These are phyloP conservation scores for Bombus polaris DNA, from an alignment of 1,140 invertebrate genomes.

Conservation along the genomic window DNA sequence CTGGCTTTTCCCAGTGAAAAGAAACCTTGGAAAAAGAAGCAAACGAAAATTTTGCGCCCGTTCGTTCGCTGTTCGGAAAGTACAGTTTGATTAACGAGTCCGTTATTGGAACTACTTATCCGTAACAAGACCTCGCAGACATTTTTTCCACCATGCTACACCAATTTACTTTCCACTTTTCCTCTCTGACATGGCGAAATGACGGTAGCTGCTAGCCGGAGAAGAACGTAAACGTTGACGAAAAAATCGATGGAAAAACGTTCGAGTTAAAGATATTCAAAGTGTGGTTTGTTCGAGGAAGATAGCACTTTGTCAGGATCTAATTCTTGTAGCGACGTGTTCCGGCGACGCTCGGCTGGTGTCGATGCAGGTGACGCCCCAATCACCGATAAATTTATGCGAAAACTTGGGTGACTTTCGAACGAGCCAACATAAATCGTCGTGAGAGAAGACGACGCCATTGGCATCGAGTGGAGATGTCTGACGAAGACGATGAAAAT, in stretches of 20 bases:
- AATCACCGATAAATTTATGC: conserved; percentile 70
- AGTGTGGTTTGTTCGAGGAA: background rate
- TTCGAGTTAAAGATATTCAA: background rate
- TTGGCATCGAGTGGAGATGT: background rate
- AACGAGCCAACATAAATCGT: conserved; percentile 58
- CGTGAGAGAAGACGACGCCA: background rate
- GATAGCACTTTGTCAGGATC: background rate
- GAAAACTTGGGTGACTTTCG: conserved; percentile 62
- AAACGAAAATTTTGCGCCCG: conserved; percentile 53
- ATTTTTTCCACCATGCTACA: conserved; percentile 36
- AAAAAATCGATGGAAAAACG: background rate
- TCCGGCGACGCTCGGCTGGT: background rate
- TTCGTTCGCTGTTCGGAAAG: conserved; percentile 56
- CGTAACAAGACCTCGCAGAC: conserved; percentile 54
- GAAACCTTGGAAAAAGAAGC: conserved; percentile 6
- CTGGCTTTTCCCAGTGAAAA: conserved; percentile 22
- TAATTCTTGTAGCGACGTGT: conserved; percentile 4
- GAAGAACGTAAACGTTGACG: background rate
- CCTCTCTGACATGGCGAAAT: background rate
- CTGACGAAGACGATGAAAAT: conserved; percentile 14
- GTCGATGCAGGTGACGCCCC: conserved; percentile 28
- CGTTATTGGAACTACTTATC: conserved; percentile 70
- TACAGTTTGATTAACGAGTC: conserved; percentile 70
- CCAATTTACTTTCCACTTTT: background rate
- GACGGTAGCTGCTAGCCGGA: background rate